Evolutionary conservation across 2,888 invertebrate species (phyloP), one percentile per base, ranked within the genome.

Genomic region (Temnothorax ravouxi): DNA sequence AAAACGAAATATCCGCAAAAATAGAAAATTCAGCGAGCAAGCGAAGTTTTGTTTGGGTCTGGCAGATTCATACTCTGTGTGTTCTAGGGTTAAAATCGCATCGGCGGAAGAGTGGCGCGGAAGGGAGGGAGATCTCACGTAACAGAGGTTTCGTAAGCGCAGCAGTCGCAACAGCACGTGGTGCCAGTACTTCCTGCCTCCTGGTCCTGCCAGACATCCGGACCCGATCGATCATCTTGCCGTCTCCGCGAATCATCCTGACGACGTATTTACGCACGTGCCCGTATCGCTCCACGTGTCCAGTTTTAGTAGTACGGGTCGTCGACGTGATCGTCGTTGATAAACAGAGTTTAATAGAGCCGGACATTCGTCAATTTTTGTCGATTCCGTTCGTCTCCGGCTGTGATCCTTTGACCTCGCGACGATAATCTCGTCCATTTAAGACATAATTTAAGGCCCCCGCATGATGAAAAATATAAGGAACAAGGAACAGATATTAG

Each of bases 141-240:
- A 86, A 90, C 84, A 84, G 75, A 84, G 64, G 72, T 86, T 88
- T 76, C 87, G 41, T 71, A 88, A 79, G 72, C 64, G 86, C 85
- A 75, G 75, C 83, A 52, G 71, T 52, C 29, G 69, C 80, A 88
- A 84, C 90, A 83, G 67, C 85, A 90, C 90, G 91, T 90, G 90
- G 83, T 85, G 86, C 72, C 89, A 90, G 90, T 90, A 75, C 56
- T 29, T 84, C 85, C 84, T 83, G 75, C 56, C 34, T 84, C 85
- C 84, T 83, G 75, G 84, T 91, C 91, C 84, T 85, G 88, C 90
- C 88, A 85, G 87, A 91, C 85, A 87, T 85, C 61, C 89, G 88
- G 84, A 86, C 66, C 84, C 89, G 44, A 82, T 82, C 76, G 85
- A 83, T 84, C 44, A 69, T 72, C 61, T 15, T 61, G 83, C 50